These are phyloP conservation scores for Epinotia brunnichana DNA, from an alignment of 2,888 invertebrate genomes.

Conservation along the genomic window DNA sequence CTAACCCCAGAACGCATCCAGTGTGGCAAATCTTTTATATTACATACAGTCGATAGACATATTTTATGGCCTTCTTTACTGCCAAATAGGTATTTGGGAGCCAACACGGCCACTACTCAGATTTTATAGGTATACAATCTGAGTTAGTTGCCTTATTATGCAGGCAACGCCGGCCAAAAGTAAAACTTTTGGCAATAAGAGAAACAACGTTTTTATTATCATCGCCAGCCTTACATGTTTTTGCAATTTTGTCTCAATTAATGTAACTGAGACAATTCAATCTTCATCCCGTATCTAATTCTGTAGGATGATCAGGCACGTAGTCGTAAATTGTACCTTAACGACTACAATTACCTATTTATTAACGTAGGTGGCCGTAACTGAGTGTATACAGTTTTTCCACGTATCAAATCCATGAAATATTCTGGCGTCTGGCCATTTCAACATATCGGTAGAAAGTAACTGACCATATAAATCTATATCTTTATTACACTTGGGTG, in stretches of 20 bases:
- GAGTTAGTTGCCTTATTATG: too few species aligned
- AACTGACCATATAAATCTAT: not conserved
- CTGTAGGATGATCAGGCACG: not conserved
- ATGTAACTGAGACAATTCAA: slow-evolving; percentile 1
- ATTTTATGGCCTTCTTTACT: too few species aligned
- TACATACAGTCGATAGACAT: too few species aligned
- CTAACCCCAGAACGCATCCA: too few species aligned
- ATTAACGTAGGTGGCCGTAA: slow-evolving; percentile 1
- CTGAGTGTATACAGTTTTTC: not conserved
- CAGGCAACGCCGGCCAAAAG: not conserved
- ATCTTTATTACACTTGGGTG: not conserved
- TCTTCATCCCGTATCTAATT: not conserved
- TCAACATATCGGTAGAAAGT: not conserved
- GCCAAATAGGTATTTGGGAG: too few species aligned
- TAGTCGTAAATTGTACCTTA: not conserved
- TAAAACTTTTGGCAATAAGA: not conserved
- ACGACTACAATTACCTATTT: not conserved
- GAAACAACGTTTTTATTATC: not conserved
- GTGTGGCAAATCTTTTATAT: too few species aligned
- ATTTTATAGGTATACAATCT: too few species aligned
- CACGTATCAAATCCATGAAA: not conserved
- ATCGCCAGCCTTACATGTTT: not conserved
- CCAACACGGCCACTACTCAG: too few species aligned
- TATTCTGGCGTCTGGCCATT: not conserved
- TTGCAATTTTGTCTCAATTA: not conserved